Base-by-base conservation (phyloP, 2,797 vertebrate species). In the Enteromius anoplus region DNA sequence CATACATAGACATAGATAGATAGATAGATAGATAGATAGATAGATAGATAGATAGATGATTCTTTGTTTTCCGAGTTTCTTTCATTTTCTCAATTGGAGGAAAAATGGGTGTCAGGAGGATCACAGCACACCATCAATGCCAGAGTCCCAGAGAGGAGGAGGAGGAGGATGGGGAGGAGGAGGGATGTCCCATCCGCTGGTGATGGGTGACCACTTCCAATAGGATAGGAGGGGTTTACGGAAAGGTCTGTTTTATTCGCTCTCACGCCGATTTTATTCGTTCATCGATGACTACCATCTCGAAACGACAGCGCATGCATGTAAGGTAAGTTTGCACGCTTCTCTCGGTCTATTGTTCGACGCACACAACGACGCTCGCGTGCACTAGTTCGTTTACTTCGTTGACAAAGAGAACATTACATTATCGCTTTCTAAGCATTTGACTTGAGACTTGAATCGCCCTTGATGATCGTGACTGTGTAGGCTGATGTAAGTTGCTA, bases 141-240 rank as follows among this genome's bases (percentile, higher is more conserved):
- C 55, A 62, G 55, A 45, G 40, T 65, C 69, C 55, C 65, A 21
- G 14, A 21, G 65, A 71, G 42, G 72, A 45, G 49, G 29, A 32
- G 29, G 69, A 75, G 62, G 47, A 55, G 37, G 55, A 23, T 62
- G 73, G 66, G 23, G 34, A 45, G 72, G 69, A 53, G 72, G 64
- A 83, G 85, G 53, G 69, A 10, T 78, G 66, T 64, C 64, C 84
- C 64, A 55, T 66, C 34, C 42, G 51, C 51, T 83, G 37, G 21
- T 70, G 65, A 83, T 83, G 73, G 49, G 81, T 83, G 73, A 77
- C 73, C 73, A 83, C 71, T 84, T 84, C 72, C 34, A 72, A 72
- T 84, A 75, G 82, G 77, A 84, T 84, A 86, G 85, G 78, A 84
- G 85, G 78, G 77, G 65, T 84, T 80, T 80, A 71, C 29, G 68